Base-by-base conservation (phyloP, 1,140 invertebrate genomes). In the Drosophila nasuta region DNA sequence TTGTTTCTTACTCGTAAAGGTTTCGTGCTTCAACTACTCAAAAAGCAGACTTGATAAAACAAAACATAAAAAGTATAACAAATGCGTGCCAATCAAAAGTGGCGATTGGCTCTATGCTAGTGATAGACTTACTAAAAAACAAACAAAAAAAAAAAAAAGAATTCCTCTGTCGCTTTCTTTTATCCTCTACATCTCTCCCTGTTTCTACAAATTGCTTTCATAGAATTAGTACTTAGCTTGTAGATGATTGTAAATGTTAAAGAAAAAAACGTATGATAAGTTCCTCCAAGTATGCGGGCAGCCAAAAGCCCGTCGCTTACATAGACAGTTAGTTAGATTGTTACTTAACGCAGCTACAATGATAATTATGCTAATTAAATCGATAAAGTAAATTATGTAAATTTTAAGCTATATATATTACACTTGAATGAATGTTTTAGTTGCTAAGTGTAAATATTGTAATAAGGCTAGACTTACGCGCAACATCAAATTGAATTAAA, bases 251-350 rank as follows among this genome's bases (percentile, higher is more conserved):
- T 88, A 88, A 73, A 88, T 88, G 81, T 88, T 79, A 72, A 76
- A 58, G 28, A 68, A 57, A 20, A 15, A 57, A 88, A 87, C 56
- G 83, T 88, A 88, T 88, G 74, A 80, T 88, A 89, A 89, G 83
- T 88, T 88, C 83, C 83, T 88, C 83, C 83, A 83, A 80, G 74
- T 81, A 81, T 81, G 83, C 85, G 62, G 81, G 75, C 70, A 52
- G 51, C 58, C 56, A 65, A 71, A 48, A 69, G 65, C 70, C 67
- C 17, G 74, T 25, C 69, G 69, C 74, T 66, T 76, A 76, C 51
- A 15, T 58, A 35, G 48, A 60, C 13, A 57, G 11, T 33, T 48
- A 46, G 49, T 52, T 35, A 62, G 35, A 62, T 62, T 48, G 35
- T 35, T 52, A 64, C 45, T 48, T 49, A 62, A 62, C 51, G 46